Conservation (phyloP, 2,888 invertebrate genomes). For the Cataglyphis albicans region DNA sequence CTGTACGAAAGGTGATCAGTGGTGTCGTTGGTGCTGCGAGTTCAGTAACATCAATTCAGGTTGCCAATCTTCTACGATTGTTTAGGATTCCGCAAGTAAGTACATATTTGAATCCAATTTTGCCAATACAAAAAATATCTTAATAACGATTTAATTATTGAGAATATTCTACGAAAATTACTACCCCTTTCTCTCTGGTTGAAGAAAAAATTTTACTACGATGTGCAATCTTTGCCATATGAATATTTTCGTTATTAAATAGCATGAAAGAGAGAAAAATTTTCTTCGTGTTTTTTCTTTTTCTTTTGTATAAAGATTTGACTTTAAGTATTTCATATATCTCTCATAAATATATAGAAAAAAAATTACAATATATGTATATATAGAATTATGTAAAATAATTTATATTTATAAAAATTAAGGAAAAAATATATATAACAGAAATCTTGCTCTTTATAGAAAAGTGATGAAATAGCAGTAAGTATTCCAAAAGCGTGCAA, state of each 20-base stretch:
- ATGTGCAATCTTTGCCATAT: background rate
- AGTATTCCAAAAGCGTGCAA: background rate
- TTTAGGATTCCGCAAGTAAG: constrained; percentile 94
- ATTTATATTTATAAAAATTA: background rate
- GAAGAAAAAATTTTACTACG: background rate
- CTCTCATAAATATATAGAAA: background rate
- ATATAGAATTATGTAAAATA: background rate
- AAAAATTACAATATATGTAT: background rate
- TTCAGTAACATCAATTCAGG: constrained; percentile 98
- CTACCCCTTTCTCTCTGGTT: background rate
- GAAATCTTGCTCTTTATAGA: background rate
- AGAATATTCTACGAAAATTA: background rate
- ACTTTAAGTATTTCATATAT: background rate
- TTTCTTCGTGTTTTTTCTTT: no score
- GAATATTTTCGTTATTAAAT: background rate
- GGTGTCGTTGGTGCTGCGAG: constrained; percentile 96
- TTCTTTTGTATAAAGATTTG: background rate
- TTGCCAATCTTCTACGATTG: constrained; percentile 95
- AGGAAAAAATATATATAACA: background rate
- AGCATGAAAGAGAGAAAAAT: background rate
- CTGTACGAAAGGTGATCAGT: constrained; percentile 94
- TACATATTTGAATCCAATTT: constrained; percentile 39
- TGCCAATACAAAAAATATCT: background rate
- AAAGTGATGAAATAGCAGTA: constrained; percentile 1
- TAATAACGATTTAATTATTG: background rate